These are phyloP conservation scores for Andrena praecox DNA, from an alignment of 2,888 invertebrate species.

Conservation along the genomic window DNA sequence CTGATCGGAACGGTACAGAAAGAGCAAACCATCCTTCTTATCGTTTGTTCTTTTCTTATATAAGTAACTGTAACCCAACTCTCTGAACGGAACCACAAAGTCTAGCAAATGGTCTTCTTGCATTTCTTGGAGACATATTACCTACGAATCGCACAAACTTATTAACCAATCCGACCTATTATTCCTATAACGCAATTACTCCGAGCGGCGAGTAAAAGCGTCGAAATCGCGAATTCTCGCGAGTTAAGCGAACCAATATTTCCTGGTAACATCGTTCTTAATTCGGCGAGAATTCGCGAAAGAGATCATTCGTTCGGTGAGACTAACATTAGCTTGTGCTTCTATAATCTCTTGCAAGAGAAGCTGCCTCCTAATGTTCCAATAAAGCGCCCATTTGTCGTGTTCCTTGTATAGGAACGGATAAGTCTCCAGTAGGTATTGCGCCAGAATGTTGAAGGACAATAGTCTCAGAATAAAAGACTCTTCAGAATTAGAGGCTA, in stretches of 20 bases:
- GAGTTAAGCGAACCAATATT: not conserved
- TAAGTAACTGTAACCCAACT: constrained; percentile 89
- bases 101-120: constrained; percentile 90
- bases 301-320: too few relatives aligned
- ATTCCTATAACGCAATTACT: not conserved
- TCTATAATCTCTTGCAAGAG: constrained; percentile 87
- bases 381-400: constrained; percentile 87
- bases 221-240: not conserved
- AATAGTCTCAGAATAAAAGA: constrained; percentile 89
- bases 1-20: constrained; percentile 90
- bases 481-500: constrained; percentile 78
- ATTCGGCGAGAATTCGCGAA: not conserved
- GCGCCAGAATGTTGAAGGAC: constrained; percentile 96
- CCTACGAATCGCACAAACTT: constrained; percentile 85
- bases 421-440: constrained; percentile 91
- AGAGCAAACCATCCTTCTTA: constrained; percentile 95
- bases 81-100: constrained; percentile 87
- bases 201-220: not conserved
- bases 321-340: constrained; percentile 87
- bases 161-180: constrained; percentile 1
- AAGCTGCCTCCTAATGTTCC: constrained; percentile 89
- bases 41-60: constrained; percentile 94
- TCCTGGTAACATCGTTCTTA: not conserved
- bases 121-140: constrained; percentile 96
- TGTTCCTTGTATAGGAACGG: constrained; percentile 90